phyloP scores from a whole-genome alignment of 2,888 invertebrate species.

The Synergus gifuensis region DNA sequence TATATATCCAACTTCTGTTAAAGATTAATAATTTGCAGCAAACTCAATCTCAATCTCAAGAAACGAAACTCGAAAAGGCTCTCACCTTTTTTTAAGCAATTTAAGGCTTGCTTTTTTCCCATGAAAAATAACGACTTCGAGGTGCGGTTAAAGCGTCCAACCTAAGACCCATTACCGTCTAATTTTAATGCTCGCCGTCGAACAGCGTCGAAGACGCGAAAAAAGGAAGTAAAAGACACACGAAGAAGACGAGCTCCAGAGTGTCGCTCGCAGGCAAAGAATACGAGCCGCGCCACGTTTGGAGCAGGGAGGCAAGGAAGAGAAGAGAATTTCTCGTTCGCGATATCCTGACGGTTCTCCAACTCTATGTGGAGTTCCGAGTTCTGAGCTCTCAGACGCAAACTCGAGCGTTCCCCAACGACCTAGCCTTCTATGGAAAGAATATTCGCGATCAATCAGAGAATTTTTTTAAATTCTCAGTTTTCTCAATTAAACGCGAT shows the following conservation, averaged over 20 bases:
- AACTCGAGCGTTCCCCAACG: constrained; percentile 23
- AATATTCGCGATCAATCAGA: not conserved
- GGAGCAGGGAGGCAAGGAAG: not conserved
- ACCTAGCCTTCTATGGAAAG: not conserved
- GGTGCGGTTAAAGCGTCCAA: constrained; percentile 36
- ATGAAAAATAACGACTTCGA: constrained; percentile 40
- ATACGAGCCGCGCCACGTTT: not conserved
- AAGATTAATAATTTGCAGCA: constrained; percentile 13
- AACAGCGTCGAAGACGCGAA: constrained; percentile 30
- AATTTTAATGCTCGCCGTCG: constrained; percentile 41
- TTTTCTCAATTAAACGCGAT: not conserved
- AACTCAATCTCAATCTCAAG: not conserved
- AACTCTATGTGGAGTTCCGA: constrained; percentile 11
- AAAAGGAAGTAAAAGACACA: constrained; percentile 15
- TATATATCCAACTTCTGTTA: not conserved
- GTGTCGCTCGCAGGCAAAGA: constrained; percentile 41
- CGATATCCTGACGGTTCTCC: constrained; percentile 33
- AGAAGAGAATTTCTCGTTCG: not conserved
- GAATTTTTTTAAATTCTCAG: not conserved
- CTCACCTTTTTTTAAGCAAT: constrained; percentile 25
- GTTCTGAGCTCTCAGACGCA: not conserved
- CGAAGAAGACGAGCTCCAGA: constrained; percentile 38
- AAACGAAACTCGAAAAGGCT: constrained; percentile 10
- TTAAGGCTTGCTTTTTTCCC: constrained; percentile 27
- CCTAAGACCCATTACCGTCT: constrained; percentile 41